Evolutionary conservation across 2,888 invertebrate genomes (phyloP).

Genomic region (Pecten maximus): DNA sequence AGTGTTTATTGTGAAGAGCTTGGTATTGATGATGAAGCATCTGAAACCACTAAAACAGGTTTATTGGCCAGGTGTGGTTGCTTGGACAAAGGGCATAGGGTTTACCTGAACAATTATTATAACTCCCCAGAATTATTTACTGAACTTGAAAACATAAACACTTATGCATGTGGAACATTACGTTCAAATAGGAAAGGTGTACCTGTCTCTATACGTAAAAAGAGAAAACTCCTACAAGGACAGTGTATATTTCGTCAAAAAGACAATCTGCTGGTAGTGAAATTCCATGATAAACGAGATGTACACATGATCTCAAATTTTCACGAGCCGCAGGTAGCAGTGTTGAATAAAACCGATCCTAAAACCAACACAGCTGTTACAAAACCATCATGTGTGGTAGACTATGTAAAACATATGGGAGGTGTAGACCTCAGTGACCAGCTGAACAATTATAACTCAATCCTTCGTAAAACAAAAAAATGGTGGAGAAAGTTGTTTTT

Average conservation of each 20-base stretch:
- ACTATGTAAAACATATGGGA: conserved; percentile 61
- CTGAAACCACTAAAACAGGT: conserved; percentile 50
- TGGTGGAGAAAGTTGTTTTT: conserved; percentile 62
- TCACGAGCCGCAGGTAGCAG: conserved; percentile 47
- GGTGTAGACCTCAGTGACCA: conserved; percentile 62
- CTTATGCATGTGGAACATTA: conserved; percentile 51
- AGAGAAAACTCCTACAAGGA: conserved; percentile 35
- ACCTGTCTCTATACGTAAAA: conserved; percentile 40
- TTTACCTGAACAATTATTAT: conserved; percentile 58
- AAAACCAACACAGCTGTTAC: conserved; percentile 44
- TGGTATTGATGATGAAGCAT: background rate
- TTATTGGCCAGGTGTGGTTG: conserved; percentile 45
- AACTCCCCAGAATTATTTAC: conserved; percentile 46
- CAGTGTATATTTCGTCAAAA: conserved; percentile 40
- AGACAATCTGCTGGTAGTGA: conserved; percentile 39
- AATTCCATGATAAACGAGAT: conserved; percentile 51
- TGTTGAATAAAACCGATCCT: conserved; percentile 46
- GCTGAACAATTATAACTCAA: conserved; percentile 53
- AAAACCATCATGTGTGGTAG: conserved; percentile 50
- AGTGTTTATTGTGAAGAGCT: conserved; percentile 36
- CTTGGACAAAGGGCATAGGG: conserved; percentile 47
- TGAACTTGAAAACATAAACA: conserved; percentile 44
- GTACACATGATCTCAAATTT: conserved; percentile 52
- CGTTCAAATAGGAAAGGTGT: conserved; percentile 46
- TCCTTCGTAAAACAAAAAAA: conserved; percentile 55